Conservation (phyloP, 2,888 invertebrate genomes). For the Maniola hyperantus region DNA sequence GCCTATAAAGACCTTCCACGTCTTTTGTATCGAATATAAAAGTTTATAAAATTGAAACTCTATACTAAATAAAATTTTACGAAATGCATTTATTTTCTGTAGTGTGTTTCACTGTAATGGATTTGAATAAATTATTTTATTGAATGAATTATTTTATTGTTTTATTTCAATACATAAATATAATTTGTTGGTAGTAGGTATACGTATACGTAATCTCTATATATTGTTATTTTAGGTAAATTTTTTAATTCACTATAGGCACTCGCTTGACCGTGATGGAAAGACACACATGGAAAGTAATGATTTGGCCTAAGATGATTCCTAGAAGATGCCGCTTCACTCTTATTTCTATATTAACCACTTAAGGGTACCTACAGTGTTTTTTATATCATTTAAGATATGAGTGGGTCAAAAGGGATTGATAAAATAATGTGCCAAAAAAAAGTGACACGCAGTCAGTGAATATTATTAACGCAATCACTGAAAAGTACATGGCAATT, state of each 20-base stretch:
- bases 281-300: too few species aligned
- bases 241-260: too few species aligned
- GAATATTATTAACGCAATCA: not conserved
- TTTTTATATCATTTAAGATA: not conserved
- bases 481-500: not conserved
- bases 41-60: constrained; percentile 22
- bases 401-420: not conserved
- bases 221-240: too few species aligned
- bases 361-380: not conserved
- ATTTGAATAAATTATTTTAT: not conserved
- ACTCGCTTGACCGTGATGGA: too few species aligned
- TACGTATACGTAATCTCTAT: not conserved
- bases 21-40: constrained; percentile 30
- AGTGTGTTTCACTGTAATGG: not conserved
- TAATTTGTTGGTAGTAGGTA: not conserved
- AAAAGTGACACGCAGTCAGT: not conserved
- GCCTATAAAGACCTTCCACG: constrained; percentile 37
- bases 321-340: too few species aligned
- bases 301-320: too few species aligned
- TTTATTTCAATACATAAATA: not conserved
- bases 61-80: not conserved
- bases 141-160: not conserved
- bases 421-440: not conserved
- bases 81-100: constrained; percentile 9
- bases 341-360: not conserved